phyloP scores from a whole-genome alignment of 2,113 vertebrate genomes.

The Hassar affinis region DNA sequence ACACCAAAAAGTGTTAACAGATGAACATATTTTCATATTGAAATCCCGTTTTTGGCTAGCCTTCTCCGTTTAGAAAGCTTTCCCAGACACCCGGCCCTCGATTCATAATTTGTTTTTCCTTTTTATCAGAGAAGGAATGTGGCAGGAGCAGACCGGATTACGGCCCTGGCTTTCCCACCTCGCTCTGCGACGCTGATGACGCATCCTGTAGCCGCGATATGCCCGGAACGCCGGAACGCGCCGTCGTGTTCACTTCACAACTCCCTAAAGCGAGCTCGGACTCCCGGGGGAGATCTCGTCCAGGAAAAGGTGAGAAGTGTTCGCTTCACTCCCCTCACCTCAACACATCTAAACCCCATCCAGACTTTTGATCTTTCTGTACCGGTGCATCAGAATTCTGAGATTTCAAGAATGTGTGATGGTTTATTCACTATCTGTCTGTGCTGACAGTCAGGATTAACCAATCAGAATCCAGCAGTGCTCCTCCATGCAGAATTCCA shows the following conservation, averaged over 20 bases:
- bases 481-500: neutral
- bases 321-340: no score
- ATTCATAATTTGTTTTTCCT: neutral
- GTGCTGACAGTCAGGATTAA: neutral
- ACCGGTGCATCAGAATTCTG: neutral
- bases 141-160: neutral
- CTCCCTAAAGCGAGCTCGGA: neutral
- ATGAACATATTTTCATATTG: slow-evolving; percentile 12
- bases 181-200: neutral
- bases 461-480: neutral
- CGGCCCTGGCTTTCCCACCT: neutral
- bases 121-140: neutral
- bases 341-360: neutral
- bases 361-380: neutral
- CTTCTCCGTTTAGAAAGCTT: neutral
- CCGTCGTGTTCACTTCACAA: no score
- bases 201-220: neutral
- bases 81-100: no score
- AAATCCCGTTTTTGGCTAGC: neutral
- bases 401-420: neutral
- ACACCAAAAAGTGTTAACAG: neutral
- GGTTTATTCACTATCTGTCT: no score
- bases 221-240: neutral
- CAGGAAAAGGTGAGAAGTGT: neutral
- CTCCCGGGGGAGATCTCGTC: neutral